These are phyloP conservation scores for Achroia grisella DNA, from an alignment of 1,140 invertebrate species.

Conservation along the genomic window DNA sequence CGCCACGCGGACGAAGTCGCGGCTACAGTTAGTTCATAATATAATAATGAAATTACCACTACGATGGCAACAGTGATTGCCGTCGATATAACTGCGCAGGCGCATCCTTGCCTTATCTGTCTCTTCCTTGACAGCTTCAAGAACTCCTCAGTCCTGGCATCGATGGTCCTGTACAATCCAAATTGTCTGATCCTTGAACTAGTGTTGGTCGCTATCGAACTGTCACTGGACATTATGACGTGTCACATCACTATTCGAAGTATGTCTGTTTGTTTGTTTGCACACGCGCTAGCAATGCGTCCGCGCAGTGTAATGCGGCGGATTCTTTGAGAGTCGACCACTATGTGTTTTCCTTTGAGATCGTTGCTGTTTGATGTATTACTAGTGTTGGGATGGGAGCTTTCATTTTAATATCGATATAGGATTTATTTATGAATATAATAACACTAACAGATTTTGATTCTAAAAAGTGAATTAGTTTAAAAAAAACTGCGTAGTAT, in stretches of 20 bases:
- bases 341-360: slow-evolving; percentile 54
- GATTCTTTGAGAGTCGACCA: slow-evolving; percentile 28
- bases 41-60: slow-evolving; percentile 30
- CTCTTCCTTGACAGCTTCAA: slow-evolving; percentile 47
- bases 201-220: slow-evolving; percentile 29
- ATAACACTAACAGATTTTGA: no score
- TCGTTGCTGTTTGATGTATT: slow-evolving; percentile 20
- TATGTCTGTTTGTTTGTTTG: not conserved
- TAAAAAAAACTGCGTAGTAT: no score
- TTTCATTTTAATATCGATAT: slow-evolving; percentile 17
- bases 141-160: slow-evolving; percentile 60
- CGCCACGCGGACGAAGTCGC: no score
- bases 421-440: not conserved
- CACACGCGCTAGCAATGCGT: slow-evolving; percentile 26
- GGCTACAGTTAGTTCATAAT: not conserved
- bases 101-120: slow-evolving; percentile 58
- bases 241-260: slow-evolving; percentile 43
- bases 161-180: slow-evolving; percentile 58
- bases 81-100: slow-evolving; percentile 53
- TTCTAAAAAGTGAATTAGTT: no score
- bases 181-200: slow-evolving; percentile 46
- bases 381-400: slow-evolving; percentile 21
- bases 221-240: slow-evolving; percentile 49
- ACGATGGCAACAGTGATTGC: slow-evolving; percentile 58
- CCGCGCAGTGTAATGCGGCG: slow-evolving; percentile 41